A percentile compares a stretch with the other conserved stretches of the same genome.
phyloP scores from a whole-genome alignment of 2,888 invertebrate genomes.

The Argynnis bischoffii region DNA sequence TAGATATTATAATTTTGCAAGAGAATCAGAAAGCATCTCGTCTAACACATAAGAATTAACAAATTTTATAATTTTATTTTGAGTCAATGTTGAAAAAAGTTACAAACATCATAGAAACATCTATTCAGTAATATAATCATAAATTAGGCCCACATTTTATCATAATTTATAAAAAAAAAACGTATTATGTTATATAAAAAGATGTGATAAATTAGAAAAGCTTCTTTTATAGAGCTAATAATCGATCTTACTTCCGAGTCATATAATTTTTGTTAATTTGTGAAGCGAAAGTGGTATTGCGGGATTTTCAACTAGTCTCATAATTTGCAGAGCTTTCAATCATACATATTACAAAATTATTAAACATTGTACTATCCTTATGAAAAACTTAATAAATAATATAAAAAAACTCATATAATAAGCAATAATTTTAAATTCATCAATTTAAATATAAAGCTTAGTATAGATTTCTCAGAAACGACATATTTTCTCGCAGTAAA shows the following conservation, averaged over 20 bases:
- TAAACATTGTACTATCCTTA: background rate
- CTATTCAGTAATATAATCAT: background rate
- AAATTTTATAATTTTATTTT: too few relatives aligned
- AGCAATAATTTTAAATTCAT: too few relatives aligned
- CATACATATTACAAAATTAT: conserved; percentile 7
- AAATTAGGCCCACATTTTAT: conserved; percentile 6
- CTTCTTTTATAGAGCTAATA: conserved; percentile 26
- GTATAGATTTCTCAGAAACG: too few relatives aligned
- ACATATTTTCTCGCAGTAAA: too few relatives aligned
- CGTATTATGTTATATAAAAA: conserved; percentile 21
- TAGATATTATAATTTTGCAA: too few relatives aligned
- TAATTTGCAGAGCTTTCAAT: conserved; percentile 14
- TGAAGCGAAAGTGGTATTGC: conserved; percentile 34
- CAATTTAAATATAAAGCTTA: too few relatives aligned
- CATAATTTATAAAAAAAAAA: conserved; percentile 1
- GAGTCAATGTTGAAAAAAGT: background rate
- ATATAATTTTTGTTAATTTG: conserved; percentile 34
- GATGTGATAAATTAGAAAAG: conserved; percentile 24
- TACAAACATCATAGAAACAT: background rate
- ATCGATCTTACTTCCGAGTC: conserved; percentile 33
- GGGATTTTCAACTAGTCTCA: conserved; percentile 15
- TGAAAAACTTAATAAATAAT: too few relatives aligned
- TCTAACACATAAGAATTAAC: too few relatives aligned
- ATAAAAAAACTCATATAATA: too few relatives aligned
- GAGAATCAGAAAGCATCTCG: too few relatives aligned